These are phyloP conservation scores for Desoria tigrina DNA, from an alignment of 2,888 invertebrate genomes.

Conservation along the genomic window DNA sequence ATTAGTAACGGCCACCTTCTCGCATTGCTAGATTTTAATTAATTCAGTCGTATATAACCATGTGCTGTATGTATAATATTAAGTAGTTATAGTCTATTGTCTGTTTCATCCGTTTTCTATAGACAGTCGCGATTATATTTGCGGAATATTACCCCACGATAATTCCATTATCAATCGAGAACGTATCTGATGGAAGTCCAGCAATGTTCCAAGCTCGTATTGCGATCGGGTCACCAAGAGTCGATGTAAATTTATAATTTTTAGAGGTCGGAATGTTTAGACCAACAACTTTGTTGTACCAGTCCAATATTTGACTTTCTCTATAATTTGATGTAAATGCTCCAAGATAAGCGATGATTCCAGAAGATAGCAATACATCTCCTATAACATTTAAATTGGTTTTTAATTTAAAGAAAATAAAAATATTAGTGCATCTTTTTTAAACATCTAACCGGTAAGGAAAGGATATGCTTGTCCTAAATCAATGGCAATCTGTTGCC, in stretches of 20 bases:
- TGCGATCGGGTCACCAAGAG: constrained; percentile 83
- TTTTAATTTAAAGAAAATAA: no score
- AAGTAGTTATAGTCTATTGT: no score
- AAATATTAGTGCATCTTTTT: no score
- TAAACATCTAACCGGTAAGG: constrained; percentile 25
- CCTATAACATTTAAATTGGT: no score
- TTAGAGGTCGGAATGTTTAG: constrained; percentile 68
- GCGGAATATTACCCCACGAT: no score
- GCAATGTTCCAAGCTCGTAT: constrained; percentile 83
- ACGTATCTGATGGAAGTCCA: constrained; percentile 76
- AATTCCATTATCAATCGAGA: constrained; percentile 77
- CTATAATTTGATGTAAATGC: constrained; percentile 49
- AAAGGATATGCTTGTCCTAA: constrained; percentile 67
- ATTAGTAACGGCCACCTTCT: constrained; percentile 91
- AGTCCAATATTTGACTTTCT: constrained; percentile 51
- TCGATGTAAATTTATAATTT: constrained; percentile 74
- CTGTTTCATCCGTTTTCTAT: no score
- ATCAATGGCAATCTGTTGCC: constrained; percentile 77
- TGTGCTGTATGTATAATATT: no score
- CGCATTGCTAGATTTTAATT: no score
- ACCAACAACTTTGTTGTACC: constrained; percentile 41
- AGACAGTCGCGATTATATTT: no score
- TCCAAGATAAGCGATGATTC: no score
- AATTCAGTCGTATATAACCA: no score
- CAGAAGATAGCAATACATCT: constrained; percentile 44